These are phyloP conservation scores for Thalassoma bifasciatum DNA, from an alignment of 2,113 vertebrate genomes.

Conservation along the genomic window DNA sequence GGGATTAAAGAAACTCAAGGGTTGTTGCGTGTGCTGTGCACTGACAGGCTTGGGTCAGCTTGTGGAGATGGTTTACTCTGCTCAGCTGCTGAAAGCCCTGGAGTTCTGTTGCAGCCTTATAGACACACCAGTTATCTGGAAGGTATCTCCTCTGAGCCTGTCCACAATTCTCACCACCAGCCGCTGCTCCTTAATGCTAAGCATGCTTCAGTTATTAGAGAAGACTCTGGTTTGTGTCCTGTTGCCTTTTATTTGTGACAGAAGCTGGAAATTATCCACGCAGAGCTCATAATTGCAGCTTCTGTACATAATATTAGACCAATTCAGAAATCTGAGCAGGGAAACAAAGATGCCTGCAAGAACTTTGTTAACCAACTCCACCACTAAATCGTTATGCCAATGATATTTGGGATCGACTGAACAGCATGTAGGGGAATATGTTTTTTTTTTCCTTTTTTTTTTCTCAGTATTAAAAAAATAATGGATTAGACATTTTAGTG, in stretches of 20 bases:
- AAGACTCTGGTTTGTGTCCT: conserved; percentile 29
- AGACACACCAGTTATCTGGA: conserved; percentile 39
- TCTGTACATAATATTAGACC: not conserved
- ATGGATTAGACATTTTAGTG: conserved; percentile 20
- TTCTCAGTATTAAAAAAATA: not conserved
- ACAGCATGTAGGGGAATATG: not conserved
- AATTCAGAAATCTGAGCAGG: not conserved
- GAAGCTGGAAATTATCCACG: conserved; percentile 31
- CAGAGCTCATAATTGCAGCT: conserved; percentile 15
- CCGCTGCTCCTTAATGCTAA: conserved; percentile 1
- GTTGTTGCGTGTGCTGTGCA: conserved; percentile 55
- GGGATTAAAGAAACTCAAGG: conserved; percentile 56
- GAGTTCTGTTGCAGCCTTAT: conserved; percentile 9
- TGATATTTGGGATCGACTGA: conserved; percentile 10
- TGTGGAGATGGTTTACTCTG: conserved; percentile 49
- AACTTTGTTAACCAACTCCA: conserved; percentile 15
- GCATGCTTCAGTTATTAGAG: not conserved
- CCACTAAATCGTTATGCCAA: not conserved
- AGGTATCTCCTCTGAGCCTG: conserved; percentile 6
- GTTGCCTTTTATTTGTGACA: conserved; percentile 2
- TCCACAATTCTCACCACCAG: not conserved
- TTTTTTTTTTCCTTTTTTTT: conserved; percentile 1
- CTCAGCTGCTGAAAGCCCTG: conserved; percentile 44
- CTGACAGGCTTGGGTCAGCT: conserved; percentile 44
- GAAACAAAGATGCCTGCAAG: conserved; percentile 16